These are phyloP conservation scores for Tetragonula carbonaria DNA, from an alignment of 2,888 invertebrate species.

Conservation along the genomic window DNA sequence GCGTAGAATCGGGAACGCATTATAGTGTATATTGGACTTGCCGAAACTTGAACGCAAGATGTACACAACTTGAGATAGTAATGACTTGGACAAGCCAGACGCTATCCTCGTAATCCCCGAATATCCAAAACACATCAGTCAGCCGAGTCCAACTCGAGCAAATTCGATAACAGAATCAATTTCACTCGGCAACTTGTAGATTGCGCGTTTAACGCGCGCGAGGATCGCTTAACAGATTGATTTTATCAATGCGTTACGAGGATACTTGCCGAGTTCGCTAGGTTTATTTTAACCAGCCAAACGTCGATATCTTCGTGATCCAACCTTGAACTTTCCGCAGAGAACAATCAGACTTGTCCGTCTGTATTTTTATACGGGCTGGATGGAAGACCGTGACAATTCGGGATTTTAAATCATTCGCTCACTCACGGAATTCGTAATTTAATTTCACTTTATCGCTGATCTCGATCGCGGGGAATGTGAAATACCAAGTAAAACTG, in stretches of 20 bases:
- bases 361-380: background rate
- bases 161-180: slow-evolving; percentile 27
- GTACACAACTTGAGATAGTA: background rate
- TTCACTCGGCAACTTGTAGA: slow-evolving; percentile 1
- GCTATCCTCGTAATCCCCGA: slow-evolving; percentile 12
- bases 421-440: too few relatives aligned
- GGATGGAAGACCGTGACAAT: too few relatives aligned
- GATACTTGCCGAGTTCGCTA: background rate
- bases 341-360: background rate
- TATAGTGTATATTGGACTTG: background rate
- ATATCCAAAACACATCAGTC: slow-evolving; percentile 19
- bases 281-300: too few relatives aligned
- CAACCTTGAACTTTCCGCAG: background rate
- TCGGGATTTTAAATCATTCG: too few relatives aligned
- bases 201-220: too few relatives aligned
- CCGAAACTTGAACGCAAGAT: background rate
- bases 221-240: slow-evolving; percentile 41
- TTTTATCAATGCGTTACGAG: slow-evolving; percentile 39
- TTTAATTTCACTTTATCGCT: too few relatives aligned
- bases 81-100: background rate
- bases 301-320: background rate
- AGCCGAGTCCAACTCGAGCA: background rate
- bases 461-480: too few relatives aligned
- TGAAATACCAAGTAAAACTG: too few relatives aligned
- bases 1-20: slow-evolving; percentile 13